Percentiles rank a stretch among this genome's conserved stretches.
phyloP scores from a whole-genome alignment of 1,140 invertebrate genomes.

The Dendrolimus punctatus region DNA sequence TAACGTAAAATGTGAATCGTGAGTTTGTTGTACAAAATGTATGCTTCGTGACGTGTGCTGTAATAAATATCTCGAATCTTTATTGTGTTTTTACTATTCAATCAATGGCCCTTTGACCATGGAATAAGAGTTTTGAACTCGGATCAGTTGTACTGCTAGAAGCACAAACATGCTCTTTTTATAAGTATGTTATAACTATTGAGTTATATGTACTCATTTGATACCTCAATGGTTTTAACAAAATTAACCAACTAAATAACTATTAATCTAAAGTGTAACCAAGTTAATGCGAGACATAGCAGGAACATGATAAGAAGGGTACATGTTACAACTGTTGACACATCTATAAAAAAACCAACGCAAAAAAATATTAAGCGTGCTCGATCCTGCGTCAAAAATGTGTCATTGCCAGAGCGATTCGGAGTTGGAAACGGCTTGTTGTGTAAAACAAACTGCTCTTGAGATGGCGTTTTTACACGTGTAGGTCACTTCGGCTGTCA shows the following conservation, averaged over 20 bases:
- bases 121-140: background rate
- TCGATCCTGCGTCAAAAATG: conserved; percentile 16
- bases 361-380: conserved; percentile 13
- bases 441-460: conserved; percentile 59
- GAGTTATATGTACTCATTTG: no score
- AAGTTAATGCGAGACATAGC: no score
- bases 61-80: conserved; percentile 45
- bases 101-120: conserved; percentile 4
- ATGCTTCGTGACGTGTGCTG: conserved; percentile 54
- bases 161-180: no score
- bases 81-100: background rate
- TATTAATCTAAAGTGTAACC: no score
- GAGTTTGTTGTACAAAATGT: conserved; percentile 47
- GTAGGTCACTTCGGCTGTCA: conserved; percentile 64
- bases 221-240: no score
- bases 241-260: no score
- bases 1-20: conserved; percentile 25
- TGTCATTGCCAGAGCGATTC: conserved; percentile 43
- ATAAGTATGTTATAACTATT: no score
- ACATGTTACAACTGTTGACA: no score
- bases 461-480: conserved; percentile 42
- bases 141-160: no score
- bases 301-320: no score
- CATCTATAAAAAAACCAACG: background rate
- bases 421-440: conserved; percentile 34